Conservation (phyloP, 2,888 invertebrate species). For the Blomia tropicalis region DNA sequence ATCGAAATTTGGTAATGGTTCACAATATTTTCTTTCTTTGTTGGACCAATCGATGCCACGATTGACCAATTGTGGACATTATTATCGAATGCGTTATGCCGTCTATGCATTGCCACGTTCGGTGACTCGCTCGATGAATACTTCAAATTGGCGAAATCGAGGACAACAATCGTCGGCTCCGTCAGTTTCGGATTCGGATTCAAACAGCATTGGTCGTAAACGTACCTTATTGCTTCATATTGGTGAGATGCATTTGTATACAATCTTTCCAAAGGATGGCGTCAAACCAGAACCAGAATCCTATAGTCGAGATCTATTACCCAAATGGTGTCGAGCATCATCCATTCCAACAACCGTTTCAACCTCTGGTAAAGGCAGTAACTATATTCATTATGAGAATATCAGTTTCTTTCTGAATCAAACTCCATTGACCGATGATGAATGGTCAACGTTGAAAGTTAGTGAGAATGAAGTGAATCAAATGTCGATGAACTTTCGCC, state of each 20-base stretch:
- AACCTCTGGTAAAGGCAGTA: too few species aligned
- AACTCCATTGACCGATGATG: background rate
- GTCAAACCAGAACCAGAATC: background rate
- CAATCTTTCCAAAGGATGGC: background rate
- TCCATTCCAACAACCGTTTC: too few species aligned
- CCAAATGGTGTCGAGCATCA: background rate
- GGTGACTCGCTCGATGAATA: background rate
- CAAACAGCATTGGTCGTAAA: background rate
- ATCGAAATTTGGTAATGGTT: background rate
- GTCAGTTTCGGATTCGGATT: background rate
- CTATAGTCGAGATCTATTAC: background rate
- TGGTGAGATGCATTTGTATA: conserved; percentile 10
- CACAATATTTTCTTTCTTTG: background rate
- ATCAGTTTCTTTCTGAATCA: background rate
- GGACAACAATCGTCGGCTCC: background rate
- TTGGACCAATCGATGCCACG: conserved; percentile 9
- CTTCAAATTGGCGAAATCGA: background rate
- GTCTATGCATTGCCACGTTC: background rate
- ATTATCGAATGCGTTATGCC: conserved; percentile 13
- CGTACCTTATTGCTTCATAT: background rate
- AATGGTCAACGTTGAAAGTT: background rate
- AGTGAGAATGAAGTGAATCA: background rate
- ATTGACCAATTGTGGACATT: conserved; percentile 10
- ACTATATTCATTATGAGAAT: conserved; percentile 5
- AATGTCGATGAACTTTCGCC: background rate